Percentiles rank a stretch among this genome's conserved stretches.
Evolutionary conservation across 2,797 vertebrate species (phyloP).

Genomic region (Staurois parvus): DNA sequence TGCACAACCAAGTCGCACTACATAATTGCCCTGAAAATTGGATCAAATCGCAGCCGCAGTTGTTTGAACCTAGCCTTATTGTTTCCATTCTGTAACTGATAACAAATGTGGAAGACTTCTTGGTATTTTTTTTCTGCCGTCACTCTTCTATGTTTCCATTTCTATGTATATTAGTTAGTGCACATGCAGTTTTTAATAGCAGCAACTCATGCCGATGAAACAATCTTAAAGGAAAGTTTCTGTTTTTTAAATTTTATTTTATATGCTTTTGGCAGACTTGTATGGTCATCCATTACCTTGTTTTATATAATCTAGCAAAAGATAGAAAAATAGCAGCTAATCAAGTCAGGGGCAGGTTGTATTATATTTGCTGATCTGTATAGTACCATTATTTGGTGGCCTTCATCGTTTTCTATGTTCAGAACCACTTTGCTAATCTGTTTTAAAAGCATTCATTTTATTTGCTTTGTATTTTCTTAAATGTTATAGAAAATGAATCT

Average conservation of each 20-base stretch:
- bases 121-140: no score
- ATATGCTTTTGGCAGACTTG: not conserved
- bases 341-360: not conserved
- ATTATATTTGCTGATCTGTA: not conserved
- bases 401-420: constrained; percentile 1
- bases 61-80: no score
- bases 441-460: constrained; percentile 14
- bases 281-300: not conserved
- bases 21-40: no score
- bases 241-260: not conserved
- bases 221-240: no score
- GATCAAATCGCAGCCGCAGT: no score
- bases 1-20: no score
- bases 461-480: not conserved
- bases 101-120: no score
- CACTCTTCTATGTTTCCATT: no score
- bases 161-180: no score
- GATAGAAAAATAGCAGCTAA: not conserved
- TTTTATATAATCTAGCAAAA: not conserved
- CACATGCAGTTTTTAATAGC: no score
- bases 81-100: no score
- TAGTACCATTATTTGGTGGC: constrained; percentile 9
- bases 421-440: not conserved
- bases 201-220: no score
- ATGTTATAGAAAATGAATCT: not conserved